Percentiles rank a stretch among this genome's conserved stretches.
phyloP scores from a whole-genome alignment of 2,797 vertebrate genomes.

The Podarcis siculus region DNA sequence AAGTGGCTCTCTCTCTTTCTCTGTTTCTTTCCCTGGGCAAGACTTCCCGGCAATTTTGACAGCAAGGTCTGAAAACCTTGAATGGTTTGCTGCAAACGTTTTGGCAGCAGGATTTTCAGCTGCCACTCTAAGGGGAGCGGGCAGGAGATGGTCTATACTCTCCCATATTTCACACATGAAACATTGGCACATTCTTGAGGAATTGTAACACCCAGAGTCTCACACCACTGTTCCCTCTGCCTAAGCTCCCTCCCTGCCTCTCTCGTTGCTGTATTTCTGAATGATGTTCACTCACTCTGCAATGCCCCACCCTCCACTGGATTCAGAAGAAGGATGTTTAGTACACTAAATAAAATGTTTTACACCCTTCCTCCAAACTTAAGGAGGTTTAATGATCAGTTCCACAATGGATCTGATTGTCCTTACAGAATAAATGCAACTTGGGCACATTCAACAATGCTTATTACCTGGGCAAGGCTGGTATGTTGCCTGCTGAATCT shows the following conservation, averaged over 20 bases:
- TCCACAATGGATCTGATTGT: background rate
- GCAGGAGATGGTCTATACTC: background rate
- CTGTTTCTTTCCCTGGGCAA: background rate
- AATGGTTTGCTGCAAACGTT: slow-evolving; percentile 23
- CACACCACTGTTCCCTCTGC: background rate
- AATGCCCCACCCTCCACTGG: background rate
- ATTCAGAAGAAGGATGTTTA: background rate
- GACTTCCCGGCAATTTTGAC: slow-evolving; percentile 9
- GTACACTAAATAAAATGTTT: background rate
- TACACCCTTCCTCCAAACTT: too few relatives aligned
- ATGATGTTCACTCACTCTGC: background rate
- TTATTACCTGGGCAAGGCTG: too few relatives aligned
- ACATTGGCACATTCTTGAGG: background rate
- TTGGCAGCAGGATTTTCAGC: slow-evolving; percentile 9
- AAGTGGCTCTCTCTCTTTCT: background rate
- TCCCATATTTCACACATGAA: slow-evolving; percentile 9
- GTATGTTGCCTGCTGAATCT: too few relatives aligned
- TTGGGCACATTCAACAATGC: background rate
- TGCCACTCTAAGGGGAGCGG: background rate
- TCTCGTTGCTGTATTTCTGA: background rate
- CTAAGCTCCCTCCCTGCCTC: background rate
- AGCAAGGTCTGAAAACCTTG: slow-evolving; percentile 5
- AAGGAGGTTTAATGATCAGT: background rate
- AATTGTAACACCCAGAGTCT: background rate
- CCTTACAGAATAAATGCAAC: background rate